Conservation (phyloP, 2,888 invertebrate species). For the Ischnura elegans region DNA sequence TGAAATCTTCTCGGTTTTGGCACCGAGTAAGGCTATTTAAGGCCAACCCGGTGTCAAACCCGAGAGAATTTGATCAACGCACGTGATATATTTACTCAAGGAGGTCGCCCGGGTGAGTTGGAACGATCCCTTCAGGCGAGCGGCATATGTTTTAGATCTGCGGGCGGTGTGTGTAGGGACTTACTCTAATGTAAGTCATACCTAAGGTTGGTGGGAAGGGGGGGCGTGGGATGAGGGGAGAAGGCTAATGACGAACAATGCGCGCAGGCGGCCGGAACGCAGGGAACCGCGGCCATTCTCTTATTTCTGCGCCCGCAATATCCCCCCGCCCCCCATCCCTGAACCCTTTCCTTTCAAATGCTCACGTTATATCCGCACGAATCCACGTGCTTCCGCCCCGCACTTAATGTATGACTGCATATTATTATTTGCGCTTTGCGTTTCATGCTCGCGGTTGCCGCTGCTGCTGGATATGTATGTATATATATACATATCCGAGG, state of each 20-base stretch:
- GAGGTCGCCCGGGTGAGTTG: no score
- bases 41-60: no score
- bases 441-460: neutral
- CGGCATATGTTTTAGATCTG: neutral
- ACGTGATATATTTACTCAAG: no score
- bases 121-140: no score
- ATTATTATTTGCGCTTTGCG: constrained; percentile 3
- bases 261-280: constrained; percentile 42
- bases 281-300: constrained; percentile 24
- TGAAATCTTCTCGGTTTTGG: no score
- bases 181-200: constrained; percentile 15
- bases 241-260: constrained; percentile 63
- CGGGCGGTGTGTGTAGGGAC: neutral
- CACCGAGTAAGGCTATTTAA: no score
- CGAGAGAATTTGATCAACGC: no score
- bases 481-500: neutral
- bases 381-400: constrained; percentile 8
- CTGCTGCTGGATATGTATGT: neutral
- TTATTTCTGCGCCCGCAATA: neutral
- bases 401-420: neutral
- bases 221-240: neutral
- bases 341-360: constrained; percentile 25
- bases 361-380: constrained; percentile 24
- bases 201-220: neutral
- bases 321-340: neutral